Evolutionary conservation across 2,113 vertebrate genomes (phyloP), one percentile per base, ranked within the genome.

Genomic region (Onychostoma macrolepis): DNA sequence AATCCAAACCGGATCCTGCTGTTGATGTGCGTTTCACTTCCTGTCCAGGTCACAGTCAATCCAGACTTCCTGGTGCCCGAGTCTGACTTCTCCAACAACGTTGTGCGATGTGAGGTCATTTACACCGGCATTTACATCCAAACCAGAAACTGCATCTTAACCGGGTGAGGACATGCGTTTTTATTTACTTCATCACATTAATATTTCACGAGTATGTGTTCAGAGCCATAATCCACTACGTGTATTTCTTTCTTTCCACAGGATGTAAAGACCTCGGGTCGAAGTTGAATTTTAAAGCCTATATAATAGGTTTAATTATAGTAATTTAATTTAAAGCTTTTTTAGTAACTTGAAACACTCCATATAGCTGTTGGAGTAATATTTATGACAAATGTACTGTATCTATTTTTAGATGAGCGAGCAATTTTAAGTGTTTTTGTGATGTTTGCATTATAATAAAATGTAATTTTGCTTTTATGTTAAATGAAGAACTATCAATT

Each of bases 41-140:
- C 80, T 69, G 15, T 28, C 48, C 74, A 96, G 96, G 92, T 97
- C n/a, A 95, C 93, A 2, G 96, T 97, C 56, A 97, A 97, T 88
- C 96, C 96, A 33, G 94, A 94, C 76, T 94, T 92, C 86, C 91
- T 93, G 15, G 94, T 97, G 56, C 86, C 88, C 56, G 96, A 97
- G 89, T 95, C 94, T 0, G 96, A 96, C 90, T 96, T 95, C 88
- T 94, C 91, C 63, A 97, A 97, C 93, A 97, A 97, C 50, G 53
- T 95, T 6, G 96, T 96, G 90, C 92, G 92, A 69, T 97, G 96
- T 91, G 95, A 96, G 9, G 45, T 97, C 82, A 92, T 84, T 17
- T 97, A 97, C 93, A 96, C 95, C 0, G 96, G 96, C n/a, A 43
- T 88, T 36, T 93, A 95, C n/a, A 94, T 95, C 43, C 93, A 95